Evolutionary conservation across 2,888 invertebrate species (phyloP).

Genomic region (Eugnorisma glareosa): DNA sequence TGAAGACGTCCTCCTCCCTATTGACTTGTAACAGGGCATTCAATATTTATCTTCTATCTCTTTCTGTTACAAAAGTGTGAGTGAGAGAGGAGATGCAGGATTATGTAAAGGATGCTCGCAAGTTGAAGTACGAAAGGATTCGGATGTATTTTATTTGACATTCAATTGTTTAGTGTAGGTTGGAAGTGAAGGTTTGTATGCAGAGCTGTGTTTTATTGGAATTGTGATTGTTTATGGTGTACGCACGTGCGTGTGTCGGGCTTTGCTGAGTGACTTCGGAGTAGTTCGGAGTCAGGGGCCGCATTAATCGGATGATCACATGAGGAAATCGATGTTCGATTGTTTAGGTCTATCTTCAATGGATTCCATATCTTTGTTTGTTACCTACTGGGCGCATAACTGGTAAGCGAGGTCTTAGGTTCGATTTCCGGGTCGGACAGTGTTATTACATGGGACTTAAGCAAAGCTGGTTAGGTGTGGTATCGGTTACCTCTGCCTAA

Average conservation of each 20-base stretch:
- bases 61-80: slow-evolving; percentile 25
- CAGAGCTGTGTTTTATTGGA: neutral
- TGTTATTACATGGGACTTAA: too few relatives aligned
- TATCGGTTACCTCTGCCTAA: too few relatives aligned
- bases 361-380: neutral
- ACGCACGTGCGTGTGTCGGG: neutral
- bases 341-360: neutral
- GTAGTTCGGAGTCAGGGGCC: neutral
- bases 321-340: neutral
- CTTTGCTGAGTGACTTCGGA: neutral
- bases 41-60: slow-evolving; percentile 47
- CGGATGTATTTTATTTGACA: slow-evolving; percentile 39
- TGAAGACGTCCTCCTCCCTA: slow-evolving; percentile 38
- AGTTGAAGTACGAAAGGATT: slow-evolving; percentile 42
- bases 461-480: too few relatives aligned
- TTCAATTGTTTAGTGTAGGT: slow-evolving; percentile 32
- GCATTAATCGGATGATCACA: neutral
- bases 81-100: slow-evolving; percentile 29
- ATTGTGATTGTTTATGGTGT: neutral
- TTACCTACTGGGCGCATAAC: too few relatives aligned
- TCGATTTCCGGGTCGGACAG: too few relatives aligned
- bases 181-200: neutral
- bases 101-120: slow-evolving; percentile 51
- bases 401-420: too few relatives aligned
- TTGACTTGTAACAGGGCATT: slow-evolving; percentile 65